phyloP scores from a whole-genome alignment of 2,888 invertebrate species.

The Nephrotoma guestfalica region DNA sequence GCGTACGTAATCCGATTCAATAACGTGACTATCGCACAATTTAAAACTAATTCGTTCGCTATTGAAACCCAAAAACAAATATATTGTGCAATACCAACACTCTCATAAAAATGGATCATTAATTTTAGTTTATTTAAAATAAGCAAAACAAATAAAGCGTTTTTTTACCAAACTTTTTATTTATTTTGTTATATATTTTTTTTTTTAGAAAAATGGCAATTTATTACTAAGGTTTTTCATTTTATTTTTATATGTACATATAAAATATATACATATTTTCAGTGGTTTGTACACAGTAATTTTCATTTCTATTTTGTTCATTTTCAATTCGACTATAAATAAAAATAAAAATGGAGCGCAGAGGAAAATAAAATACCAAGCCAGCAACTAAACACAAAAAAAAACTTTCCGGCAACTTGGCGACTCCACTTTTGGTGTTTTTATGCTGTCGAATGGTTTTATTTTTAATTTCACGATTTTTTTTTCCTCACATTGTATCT shows the following conservation, averaged over 20 bases:
- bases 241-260: not conserved
- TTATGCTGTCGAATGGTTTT: not conserved
- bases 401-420: not conserved
- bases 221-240: not conserved
- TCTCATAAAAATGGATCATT: not conserved
- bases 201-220: not conserved
- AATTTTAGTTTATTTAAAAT: not conserved
- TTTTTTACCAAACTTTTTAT: not conserved
- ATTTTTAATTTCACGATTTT: not conserved
- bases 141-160: not conserved
- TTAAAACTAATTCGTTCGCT: not conserved
- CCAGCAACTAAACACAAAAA: not conserved
- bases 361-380: not conserved
- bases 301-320: not conserved
- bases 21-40: not conserved
- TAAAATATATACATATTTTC: not conserved
- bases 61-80: not conserved
- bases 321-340: not conserved
- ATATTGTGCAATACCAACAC: not conserved
- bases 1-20: not conserved
- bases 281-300: not conserved
- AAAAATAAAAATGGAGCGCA: not conserved
- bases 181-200: not conserved
- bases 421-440: not conserved
- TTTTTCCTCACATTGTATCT: not conserved